phyloP scores from a whole-genome alignment of 2,113 vertebrate species.

The Zosterops borbonicus region DNA sequence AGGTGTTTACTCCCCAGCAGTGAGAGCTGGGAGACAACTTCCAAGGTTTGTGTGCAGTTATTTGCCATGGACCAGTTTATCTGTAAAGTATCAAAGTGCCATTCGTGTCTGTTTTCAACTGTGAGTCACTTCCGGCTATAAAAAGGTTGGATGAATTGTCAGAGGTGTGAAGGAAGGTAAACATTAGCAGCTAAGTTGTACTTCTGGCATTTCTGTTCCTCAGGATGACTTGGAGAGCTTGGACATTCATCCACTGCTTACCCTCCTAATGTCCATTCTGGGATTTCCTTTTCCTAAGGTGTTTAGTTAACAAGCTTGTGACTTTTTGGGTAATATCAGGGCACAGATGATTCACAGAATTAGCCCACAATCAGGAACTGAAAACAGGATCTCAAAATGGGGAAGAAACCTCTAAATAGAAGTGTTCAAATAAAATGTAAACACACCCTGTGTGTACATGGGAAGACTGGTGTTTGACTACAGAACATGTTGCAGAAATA shows the following conservation, averaged over 20 bases:
- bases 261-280: neutral
- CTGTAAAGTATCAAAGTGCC: neutral
- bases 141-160: neutral
- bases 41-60: neutral
- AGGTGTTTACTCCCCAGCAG: neutral
- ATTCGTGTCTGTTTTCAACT: neutral
- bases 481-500: neutral
- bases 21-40: neutral
- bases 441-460: neutral
- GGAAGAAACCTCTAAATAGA: slow-evolving; percentile 16
- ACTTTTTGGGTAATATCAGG: neutral
- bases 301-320: neutral
- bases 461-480: neutral
- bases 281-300: neutral
- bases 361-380: slow-evolving; percentile 6
- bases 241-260: neutral
- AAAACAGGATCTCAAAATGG: slow-evolving; percentile 48
- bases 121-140: neutral
- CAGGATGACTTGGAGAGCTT: neutral
- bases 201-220: neutral
- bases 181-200: neutral
- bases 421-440: neutral
- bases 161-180: neutral
- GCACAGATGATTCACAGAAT: neutral
- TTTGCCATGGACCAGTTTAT: neutral